Base-by-base conservation (phyloP, 2,113 vertebrate species). In the Aphyosemion australe region DNA sequence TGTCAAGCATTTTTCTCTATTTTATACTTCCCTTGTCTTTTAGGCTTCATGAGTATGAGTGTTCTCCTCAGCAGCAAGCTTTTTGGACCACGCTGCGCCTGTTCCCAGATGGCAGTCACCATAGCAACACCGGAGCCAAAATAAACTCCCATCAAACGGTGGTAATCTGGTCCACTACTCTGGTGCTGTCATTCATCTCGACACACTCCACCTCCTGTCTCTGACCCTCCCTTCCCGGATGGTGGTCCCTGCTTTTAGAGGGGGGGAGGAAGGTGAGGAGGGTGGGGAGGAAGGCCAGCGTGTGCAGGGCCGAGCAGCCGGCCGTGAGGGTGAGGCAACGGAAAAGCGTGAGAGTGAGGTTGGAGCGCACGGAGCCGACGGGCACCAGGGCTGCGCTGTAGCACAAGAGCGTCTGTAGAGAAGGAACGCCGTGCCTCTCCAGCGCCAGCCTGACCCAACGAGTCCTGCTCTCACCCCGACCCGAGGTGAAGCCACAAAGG, bases 81-180 rank as follows among this genome's bases (percentile, higher is more conserved):
- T n/a, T 15, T 61, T 49, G 20, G 61, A 69, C 61, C 63, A 55
- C 57, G 59, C 6, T 41, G 61, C 50, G 41, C 50, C 26, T 14
- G 52, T 55, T 69, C 79, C 60, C 58, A 58, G 18, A 21, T 3
- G 15, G 32, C 52, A 34, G 71, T 79, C 63, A 19, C 83, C 73
- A 72, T 73, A 19, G 76, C 70, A 72, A 86, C 81, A 58, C 6
- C 50, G 16, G 41, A 32, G 20, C 12, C 47, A 20, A 72, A 63
- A 50, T 21, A 26, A 49, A 59, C 12, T n/a, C n/a, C 11, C 41
- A 42, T 87, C 93, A 99, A 84, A 99, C 96, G 52, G 97, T 98
- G 86, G 97, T 99, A 90, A 99, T 99, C 92, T 98, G 97, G 92
- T 99, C 97, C 62, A 99, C 97, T 84, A 99, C 97, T 72, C 95